A percentile compares a stretch with the other conserved stretches of the same genome.
Conservation (phyloP, 2,888 invertebrate genomes). For the Tipula vernalis region DNA sequence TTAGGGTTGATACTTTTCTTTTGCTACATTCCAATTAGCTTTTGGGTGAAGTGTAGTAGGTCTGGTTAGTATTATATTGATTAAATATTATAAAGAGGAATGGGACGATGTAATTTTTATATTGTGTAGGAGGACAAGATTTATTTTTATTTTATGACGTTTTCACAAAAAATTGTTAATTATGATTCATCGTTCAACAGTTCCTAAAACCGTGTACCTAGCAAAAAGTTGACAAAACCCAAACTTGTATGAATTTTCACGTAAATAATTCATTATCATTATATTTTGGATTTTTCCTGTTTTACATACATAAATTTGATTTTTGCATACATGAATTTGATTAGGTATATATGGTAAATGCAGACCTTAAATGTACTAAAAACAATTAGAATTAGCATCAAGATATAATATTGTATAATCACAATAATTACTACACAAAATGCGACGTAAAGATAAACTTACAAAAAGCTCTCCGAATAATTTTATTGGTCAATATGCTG, state of each 20-base stretch:
- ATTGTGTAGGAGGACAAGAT: not conserved
- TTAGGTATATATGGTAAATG: too few species aligned
- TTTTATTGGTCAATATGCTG: not conserved
- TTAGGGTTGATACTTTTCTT: not conserved
- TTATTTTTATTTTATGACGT: not conserved
- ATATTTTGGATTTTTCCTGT: not conserved
- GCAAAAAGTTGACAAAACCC: too few species aligned
- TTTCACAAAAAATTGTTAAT: not conserved
- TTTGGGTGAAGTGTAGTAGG: not conserved
- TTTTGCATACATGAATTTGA: too few species aligned
- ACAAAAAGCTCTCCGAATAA: not conserved
- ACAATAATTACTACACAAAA: not conserved
- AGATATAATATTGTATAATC: too few species aligned
- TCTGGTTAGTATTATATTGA: not conserved
- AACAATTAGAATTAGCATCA: not conserved
- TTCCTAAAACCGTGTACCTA: not conserved
- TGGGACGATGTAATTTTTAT: not conserved
- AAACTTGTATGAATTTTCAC: not conserved
- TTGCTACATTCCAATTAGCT: not conserved
- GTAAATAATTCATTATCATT: not conserved
- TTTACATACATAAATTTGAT: too few species aligned
- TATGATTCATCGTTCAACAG: not conserved
- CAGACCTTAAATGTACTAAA: not conserved
- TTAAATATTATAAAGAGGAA: not conserved
- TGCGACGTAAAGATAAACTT: not conserved